Evolutionary conservation across 2,797 vertebrate species (phyloP).

Genomic region (Masticophis lateralis): DNA sequence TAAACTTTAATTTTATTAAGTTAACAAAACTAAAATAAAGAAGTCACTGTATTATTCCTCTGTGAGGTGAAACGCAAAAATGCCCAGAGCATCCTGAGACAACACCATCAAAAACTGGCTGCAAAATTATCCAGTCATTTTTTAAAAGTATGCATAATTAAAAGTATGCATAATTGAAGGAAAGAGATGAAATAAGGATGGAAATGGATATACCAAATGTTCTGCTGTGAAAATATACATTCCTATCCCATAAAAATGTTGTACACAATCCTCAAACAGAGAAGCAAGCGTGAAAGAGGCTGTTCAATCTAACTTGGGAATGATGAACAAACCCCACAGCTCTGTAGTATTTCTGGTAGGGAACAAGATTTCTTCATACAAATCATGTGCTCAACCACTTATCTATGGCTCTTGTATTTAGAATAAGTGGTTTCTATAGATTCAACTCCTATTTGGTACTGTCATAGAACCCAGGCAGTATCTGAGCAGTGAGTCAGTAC

Average conservation of each 20-base stretch:
- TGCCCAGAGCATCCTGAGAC: background rate
- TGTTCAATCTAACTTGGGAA: background rate
- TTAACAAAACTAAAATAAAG: background rate
- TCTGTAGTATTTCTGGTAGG: background rate
- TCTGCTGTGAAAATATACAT: background rate
- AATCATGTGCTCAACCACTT: background rate
- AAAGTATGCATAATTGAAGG: background rate
- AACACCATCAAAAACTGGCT: background rate
- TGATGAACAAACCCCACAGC: background rate
- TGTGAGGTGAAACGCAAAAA: background rate
- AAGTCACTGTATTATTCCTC: background rate
- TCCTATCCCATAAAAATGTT: background rate
- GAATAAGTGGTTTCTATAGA: background rate
- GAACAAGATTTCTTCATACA: background rate
- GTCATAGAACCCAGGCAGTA: background rate
- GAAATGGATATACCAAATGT: background rate
- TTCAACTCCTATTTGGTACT: background rate
- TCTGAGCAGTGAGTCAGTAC: background rate
- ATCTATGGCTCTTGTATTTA: background rate
- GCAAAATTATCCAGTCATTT: background rate
- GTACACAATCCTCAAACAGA: background rate
- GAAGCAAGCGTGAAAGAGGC: background rate
- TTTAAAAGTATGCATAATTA: background rate
- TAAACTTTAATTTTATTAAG: background rate
- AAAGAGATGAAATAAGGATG: background rate